Base-by-base conservation (phyloP, 2,888 invertebrate species). In the Yponomeuta sedellus region DNA sequence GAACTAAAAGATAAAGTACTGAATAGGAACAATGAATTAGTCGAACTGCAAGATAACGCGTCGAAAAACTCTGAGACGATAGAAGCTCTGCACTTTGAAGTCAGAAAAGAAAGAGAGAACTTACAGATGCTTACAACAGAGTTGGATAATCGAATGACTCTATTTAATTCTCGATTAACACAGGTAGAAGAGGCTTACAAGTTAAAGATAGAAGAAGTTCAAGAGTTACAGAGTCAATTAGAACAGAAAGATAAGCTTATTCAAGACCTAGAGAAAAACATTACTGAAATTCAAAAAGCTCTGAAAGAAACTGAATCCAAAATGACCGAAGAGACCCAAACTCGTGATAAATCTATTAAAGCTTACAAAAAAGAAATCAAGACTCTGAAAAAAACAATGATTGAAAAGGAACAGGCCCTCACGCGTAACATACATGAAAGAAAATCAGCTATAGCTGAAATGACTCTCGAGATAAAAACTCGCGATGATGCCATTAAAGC, bases 11-110 rank as follows among this genome's bases (percentile, higher is more conserved):
- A 87, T 73, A 88, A 88, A 71, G 78, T 88, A 5, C 71, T 84
- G 16, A 88, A 88, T 67, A 80, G 86, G 69, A 88, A 86, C 69
- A 87, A 88, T 75, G 88, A 88, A 74, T 71, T 88, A 10, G 84
- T 88, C 52, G 87, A 88, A 71, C 69, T 87, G 66, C 88, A 88
- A 74, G 84, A 88, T 70, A 85, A 78, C 69, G 73, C 85, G 69
- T 78, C 80, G 52, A 75, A 79, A 69, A 86, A 84, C 57, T 83
- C 85, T 65, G 87, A 88, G 74, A 74, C 74, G 67, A 83, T 88
- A 62, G 86, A 88, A 71, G 69, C 72, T 6, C 69, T 87, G 4
- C 80, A 83, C 69, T 71, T 79, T 10, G 78, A 84, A 34, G 68
- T 86, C 22, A 77, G 77, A 67, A 82, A 78, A 66, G 85, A 85